Base-by-base conservation (phyloP, 2,888 invertebrate species). In the Bombylius discolor region DNA sequence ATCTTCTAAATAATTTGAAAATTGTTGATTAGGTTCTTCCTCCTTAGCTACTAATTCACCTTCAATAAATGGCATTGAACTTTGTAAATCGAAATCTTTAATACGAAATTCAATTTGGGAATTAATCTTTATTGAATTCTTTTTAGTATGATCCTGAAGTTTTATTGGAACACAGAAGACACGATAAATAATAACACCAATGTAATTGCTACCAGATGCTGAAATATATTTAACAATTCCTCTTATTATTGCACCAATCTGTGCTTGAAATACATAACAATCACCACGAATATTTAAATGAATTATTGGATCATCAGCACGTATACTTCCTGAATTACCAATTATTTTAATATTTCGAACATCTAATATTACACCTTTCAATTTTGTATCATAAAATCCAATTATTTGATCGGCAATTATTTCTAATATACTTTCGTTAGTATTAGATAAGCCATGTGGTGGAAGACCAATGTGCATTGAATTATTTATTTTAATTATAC, bases 161-260 rank as follows among this genome's bases (percentile, higher is more conserved):
- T 77, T 78, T 48, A 84, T 74, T n/a, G 80, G 79, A 12, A 81
- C 81, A 65, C 83, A 83, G 62, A 85, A 85, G 5, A 78, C 76
- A 52, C 79, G 75, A 66, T 85, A 83, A 3, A 84, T 78, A 52
- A 84, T 73, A 47, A 81, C 79, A 9, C 82, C 81, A 36, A 85
- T 71, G 65, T 83, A 81, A 61, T 77, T 74, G 5, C n/a, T 14
- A 42, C 12, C 4, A 48, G 73, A 67, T 62, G 63, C 63, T 4
- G 71, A 67, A 34, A 72, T 65, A 56, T 83, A 82, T 62, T 81
- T 81, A 0, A 85, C 81, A 47, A 78, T 67, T 13, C 82, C 84
- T 63, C 73, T 76, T 12, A 85, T 67, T 7, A 69, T 69, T 55
- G 76, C 76, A 1, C 79, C 82, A 46, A 79, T 65, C 60, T 70